Evolutionary conservation across 2,797 vertebrate species (phyloP).

Genomic region (Manis javanica): DNA sequence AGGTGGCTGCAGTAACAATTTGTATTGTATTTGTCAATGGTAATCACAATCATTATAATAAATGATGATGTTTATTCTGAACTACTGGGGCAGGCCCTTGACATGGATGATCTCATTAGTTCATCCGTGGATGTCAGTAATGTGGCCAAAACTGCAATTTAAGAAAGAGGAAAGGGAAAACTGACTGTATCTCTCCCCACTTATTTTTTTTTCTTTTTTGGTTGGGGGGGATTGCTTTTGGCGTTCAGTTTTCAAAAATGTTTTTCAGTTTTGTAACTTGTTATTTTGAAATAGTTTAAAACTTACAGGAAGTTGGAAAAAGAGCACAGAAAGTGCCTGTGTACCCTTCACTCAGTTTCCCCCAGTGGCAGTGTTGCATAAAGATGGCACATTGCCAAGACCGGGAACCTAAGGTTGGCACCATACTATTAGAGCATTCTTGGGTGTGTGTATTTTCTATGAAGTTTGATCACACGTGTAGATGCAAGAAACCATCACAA

Average conservation of each 20-base stretch:
- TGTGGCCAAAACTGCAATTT: neutral
- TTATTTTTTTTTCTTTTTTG: neutral
- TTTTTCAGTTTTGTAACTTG: neutral
- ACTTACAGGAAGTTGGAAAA: neutral
- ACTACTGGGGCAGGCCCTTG: neutral
- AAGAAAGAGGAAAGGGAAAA: neutral
- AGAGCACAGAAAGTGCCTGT: neutral
- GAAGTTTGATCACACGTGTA: neutral
- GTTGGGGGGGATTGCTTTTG: neutral
- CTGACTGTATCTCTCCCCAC: neutral
- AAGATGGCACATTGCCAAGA: neutral
- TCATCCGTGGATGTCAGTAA: neutral
- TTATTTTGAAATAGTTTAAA: constrained; percentile 39
- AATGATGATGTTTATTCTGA: neutral
- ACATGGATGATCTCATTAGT: neutral
- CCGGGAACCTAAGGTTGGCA: neutral
- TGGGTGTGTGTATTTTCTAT: neutral
- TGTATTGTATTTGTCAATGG: neutral
- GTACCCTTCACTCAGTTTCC: neutral
- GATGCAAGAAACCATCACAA: neutral
- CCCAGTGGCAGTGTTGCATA: neutral
- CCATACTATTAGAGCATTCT: neutral
- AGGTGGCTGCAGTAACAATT: neutral
- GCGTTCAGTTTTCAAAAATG: neutral
- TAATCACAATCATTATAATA: neutral